Conservation (phyloP, 2,888 invertebrate species). For the Pseudeuparius sepicola region DNA sequence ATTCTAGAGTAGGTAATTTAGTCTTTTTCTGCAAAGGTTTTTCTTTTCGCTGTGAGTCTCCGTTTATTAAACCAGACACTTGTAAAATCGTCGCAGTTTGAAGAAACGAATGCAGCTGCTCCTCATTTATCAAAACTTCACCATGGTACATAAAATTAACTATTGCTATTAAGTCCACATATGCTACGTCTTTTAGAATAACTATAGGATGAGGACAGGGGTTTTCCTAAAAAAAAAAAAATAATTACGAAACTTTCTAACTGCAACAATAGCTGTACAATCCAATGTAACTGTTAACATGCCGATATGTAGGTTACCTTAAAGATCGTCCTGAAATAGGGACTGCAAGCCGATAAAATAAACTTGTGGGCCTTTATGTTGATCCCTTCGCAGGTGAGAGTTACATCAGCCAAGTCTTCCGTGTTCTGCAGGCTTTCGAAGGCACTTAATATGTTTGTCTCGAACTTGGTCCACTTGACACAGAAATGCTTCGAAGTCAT, state of each 20-base stretch:
- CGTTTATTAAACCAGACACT: slow-evolving; percentile 48
- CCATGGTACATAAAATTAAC: slow-evolving; percentile 65
- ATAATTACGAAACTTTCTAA: slow-evolving; percentile 3
- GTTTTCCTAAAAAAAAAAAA: slow-evolving; percentile 47
- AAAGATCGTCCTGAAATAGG: slow-evolving; percentile 65
- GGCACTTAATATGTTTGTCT: slow-evolving; percentile 57
- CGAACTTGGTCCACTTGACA: slow-evolving; percentile 67
- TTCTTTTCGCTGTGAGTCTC: slow-evolving; percentile 20
- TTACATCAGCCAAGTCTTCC: slow-evolving; percentile 63
- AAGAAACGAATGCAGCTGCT: slow-evolving; percentile 53
- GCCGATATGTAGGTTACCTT: slow-evolving; percentile 41
- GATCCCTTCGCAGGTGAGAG: slow-evolving; percentile 61
- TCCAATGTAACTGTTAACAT: no score
- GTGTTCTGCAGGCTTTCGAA: slow-evolving; percentile 59
- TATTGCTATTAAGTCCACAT: slow-evolving; percentile 55
- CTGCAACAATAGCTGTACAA: no score
- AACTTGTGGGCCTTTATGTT: slow-evolving; percentile 66
- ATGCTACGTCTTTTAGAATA: slow-evolving; percentile 58
- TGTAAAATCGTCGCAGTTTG: slow-evolving; percentile 58
- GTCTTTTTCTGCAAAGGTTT: slow-evolving; percentile 20
- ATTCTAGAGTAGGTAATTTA: slow-evolving; percentile 20
- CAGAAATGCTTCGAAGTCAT: slow-evolving; percentile 52
- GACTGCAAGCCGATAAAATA: slow-evolving; percentile 64
- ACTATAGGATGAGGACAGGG: slow-evolving; percentile 66
- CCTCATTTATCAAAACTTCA: slow-evolving; percentile 59